A percentile compares a stretch with the other conserved stretches of the same genome.
These are phyloP conservation scores for Nomada ferruginata DNA, from an alignment of 2,888 invertebrate genomes.

Conservation along the genomic window DNA sequence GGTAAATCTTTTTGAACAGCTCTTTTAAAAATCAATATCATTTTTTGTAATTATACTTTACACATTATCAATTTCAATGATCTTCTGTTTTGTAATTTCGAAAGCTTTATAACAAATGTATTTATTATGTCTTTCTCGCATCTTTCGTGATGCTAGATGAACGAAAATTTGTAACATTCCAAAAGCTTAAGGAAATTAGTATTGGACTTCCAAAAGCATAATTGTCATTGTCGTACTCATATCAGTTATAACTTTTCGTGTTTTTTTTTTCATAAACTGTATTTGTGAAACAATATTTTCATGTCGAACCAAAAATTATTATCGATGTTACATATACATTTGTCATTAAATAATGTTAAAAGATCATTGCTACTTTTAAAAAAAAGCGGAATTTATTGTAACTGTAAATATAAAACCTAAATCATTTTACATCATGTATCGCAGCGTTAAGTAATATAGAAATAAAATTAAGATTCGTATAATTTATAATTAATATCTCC, in stretches of 20 bases:
- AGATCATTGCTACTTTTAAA: slow-evolving; percentile 26
- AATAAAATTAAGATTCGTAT: slow-evolving; percentile 29
- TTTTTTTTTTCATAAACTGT: slow-evolving; percentile 35
- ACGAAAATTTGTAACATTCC: slow-evolving; percentile 44
- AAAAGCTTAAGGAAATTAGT: slow-evolving; percentile 35
- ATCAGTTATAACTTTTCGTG: slow-evolving; percentile 11
- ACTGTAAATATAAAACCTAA: slow-evolving; percentile 59
- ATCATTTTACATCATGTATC: slow-evolving; percentile 36
- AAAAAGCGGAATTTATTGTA: slow-evolving; percentile 35
- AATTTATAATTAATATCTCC: slow-evolving; percentile 39
- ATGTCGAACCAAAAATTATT: slow-evolving; percentile 7
- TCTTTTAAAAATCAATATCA: background rate
- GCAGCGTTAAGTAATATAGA: slow-evolving; percentile 40
- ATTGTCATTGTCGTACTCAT: slow-evolving; percentile 23
- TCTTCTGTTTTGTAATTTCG: background rate
- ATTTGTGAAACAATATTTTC: slow-evolving; percentile 56
- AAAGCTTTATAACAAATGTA: background rate
- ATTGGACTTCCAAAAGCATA: slow-evolving; percentile 12
- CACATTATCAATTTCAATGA: slow-evolving; percentile 6
- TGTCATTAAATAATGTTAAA: slow-evolving; percentile 44
- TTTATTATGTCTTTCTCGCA: background rate
- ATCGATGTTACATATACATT: slow-evolving; percentile 35
- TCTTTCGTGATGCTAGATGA: background rate
- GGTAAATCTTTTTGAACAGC: slow-evolving; percentile 14
- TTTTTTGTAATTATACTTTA: slow-evolving; percentile 16